A percentile compares a stretch with the other conserved stretches of the same genome.
phyloP scores from a whole-genome alignment of 30 jellyfish, hydroid and myxozoan species.

The Mastigias papua region DNA sequence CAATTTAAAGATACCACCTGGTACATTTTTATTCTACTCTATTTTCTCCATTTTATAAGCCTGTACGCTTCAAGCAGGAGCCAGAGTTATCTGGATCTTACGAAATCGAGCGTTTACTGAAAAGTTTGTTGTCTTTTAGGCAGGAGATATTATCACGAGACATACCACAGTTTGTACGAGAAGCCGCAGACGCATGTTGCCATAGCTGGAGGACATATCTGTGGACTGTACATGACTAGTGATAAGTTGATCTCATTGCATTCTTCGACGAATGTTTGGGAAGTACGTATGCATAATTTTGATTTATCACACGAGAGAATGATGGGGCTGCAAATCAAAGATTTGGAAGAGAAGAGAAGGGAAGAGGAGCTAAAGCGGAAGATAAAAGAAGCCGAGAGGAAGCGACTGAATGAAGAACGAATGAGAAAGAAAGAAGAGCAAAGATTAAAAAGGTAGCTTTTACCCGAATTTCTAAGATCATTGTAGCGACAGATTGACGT shows the following conservation, averaged over 20 bases:
- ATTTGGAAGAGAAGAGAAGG: conserved; percentile 45
- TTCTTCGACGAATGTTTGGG: conserved; percentile 23
- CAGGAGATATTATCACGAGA: conserved; percentile 35
- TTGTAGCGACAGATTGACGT: too few relatives aligned
- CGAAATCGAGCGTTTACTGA: too few relatives aligned
- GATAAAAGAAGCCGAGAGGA: conserved; percentile 56
- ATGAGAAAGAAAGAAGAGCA: conserved; percentile 37
- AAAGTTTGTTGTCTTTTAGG: neutral
- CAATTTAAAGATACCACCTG: too few relatives aligned
- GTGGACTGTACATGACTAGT: conserved; percentile 38
- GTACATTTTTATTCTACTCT: too few relatives aligned
- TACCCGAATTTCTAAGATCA: too few relatives aligned
- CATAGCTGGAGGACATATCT: conserved; percentile 41
- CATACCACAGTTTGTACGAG: conserved; percentile 14
- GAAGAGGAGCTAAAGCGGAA: conserved; percentile 48
- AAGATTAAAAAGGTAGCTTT: conserved; percentile 24
- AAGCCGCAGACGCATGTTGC: conserved; percentile 37
- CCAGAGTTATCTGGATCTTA: too few relatives aligned
- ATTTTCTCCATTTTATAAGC: too few relatives aligned
- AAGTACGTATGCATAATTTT: conserved; percentile 27
- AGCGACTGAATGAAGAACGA: conserved; percentile 56
- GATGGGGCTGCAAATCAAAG: conserved; percentile 21
- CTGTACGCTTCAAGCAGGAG: too few relatives aligned
- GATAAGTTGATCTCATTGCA: conserved; percentile 25
- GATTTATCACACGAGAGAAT: conserved; percentile 32